These are phyloP conservation scores for Ruditapes philippinarum DNA, from an alignment of 1,140 invertebrate species.

Conservation along the genomic window DNA sequence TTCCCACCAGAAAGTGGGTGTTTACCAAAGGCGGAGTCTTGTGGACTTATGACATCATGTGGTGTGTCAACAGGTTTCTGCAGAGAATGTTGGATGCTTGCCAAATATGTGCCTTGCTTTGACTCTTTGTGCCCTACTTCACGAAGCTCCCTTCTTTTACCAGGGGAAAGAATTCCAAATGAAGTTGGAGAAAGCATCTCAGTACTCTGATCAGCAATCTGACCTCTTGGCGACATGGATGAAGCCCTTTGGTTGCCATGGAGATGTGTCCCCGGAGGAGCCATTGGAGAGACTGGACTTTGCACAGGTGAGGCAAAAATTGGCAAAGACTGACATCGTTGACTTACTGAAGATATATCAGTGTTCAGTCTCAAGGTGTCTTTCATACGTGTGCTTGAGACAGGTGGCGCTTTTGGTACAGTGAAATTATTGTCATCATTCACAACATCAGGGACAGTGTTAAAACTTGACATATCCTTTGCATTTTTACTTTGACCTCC, in stretches of 20 bases:
- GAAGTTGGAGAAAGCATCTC: constrained; percentile 12
- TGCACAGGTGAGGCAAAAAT: constrained; percentile 55
- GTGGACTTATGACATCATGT: not conserved
- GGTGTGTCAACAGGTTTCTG: constrained; percentile 44
- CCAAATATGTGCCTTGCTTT: constrained; percentile 39
- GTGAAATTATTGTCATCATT: constrained; percentile 57
- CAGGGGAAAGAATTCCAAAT: not conserved
- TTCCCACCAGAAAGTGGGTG: not conserved
- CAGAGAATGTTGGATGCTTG: constrained; percentile 59
- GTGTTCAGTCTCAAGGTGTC: not conserved
- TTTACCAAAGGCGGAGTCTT: not conserved
- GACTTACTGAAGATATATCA: not conserved
- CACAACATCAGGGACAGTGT: not conserved
- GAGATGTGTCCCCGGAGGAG: not conserved
- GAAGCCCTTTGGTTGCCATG: constrained; percentile 31
- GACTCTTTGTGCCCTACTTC: not conserved
- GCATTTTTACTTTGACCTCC: not conserved
- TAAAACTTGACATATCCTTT: not conserved
- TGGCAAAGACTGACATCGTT: constrained; percentile 57
- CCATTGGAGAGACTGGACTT: constrained; percentile 41
- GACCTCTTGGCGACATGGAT: constrained; percentile 53
- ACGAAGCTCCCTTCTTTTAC: not conserved
- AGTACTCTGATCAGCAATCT: not conserved
- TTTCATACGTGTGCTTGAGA: not conserved
- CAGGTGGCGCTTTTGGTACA: constrained; percentile 47